Percentiles rank a stretch among this genome's conserved stretches.
phyloP scores from a whole-genome alignment of 1,140 invertebrate genomes.

The Helicoverpa zea region DNA sequence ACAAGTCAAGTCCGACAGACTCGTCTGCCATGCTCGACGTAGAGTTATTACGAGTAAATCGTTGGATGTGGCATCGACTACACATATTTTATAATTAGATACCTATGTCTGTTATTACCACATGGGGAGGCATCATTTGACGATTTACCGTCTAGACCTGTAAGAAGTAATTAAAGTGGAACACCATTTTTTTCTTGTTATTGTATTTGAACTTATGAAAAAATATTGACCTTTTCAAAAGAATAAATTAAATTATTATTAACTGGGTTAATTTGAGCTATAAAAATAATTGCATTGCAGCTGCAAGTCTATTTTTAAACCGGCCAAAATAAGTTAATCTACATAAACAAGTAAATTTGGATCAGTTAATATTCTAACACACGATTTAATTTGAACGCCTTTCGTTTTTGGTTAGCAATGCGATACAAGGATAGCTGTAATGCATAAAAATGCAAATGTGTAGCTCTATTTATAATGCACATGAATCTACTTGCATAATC shows the following conservation, averaged over 20 bases:
- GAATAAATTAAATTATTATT: no score
- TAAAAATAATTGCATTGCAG: no score
- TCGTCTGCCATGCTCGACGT: not conserved
- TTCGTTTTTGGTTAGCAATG: not conserved
- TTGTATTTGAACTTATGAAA: no score
- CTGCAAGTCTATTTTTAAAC: not conserved
- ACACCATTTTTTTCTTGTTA: no score
- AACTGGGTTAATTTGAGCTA: no score
- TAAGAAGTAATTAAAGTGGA: no score
- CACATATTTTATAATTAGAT: no score
- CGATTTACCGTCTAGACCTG: no score
- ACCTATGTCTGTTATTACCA: no score
- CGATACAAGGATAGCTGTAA: constrained; percentile 24
- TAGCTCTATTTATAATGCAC: not conserved
- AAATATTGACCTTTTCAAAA: no score
- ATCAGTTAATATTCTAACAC: not conserved
- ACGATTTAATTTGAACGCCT: constrained; percentile 7
- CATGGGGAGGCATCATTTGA: no score
- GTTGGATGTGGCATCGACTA: not conserved
- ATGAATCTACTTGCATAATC: no score
- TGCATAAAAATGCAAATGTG: constrained; percentile 22
- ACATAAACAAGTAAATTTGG: not conserved
- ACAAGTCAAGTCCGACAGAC: constrained; percentile 18
- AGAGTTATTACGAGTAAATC: not conserved
- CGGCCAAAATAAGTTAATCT: not conserved